Evolutionary conservation across 2,113 vertebrate genomes (phyloP).

Genomic region (Hydrochoerus hydrochaeris): DNA sequence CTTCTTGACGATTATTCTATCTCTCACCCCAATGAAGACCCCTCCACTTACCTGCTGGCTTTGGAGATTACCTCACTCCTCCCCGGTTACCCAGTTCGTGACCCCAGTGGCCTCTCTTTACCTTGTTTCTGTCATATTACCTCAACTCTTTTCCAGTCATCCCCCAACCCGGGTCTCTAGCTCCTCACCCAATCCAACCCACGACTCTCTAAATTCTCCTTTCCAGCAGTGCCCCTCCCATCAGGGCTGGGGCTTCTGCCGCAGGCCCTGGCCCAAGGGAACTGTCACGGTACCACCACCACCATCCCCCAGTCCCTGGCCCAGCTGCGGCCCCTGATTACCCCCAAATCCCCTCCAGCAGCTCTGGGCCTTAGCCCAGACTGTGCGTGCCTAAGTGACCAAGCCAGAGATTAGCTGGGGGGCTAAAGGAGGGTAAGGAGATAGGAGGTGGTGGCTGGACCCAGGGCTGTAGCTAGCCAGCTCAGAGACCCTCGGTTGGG

Average conservation of each 20-base stretch:
- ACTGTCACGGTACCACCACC: background rate
- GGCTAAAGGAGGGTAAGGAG: background rate
- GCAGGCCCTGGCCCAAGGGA: constrained; percentile 35
- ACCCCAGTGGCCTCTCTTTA: background rate
- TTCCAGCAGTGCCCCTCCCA: background rate
- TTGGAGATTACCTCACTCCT: background rate
- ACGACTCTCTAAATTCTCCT: constrained; percentile 1
- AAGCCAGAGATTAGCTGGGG: constrained; percentile 75
- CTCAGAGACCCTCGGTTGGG: background rate
- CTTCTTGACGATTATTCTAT: background rate
- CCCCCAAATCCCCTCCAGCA: constrained; percentile 61
- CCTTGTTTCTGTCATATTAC: background rate
- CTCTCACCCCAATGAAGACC: background rate
- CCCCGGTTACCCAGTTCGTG: background rate
- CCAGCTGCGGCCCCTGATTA: constrained; percentile 74
- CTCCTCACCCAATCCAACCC: background rate
- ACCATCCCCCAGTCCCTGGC: background rate
- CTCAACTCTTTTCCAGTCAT: background rate
- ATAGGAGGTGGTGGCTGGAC: background rate
- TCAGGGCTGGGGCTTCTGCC: background rate
- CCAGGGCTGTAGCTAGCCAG: background rate
- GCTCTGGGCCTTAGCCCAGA: constrained; percentile 37
- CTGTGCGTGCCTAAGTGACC: constrained; percentile 78
- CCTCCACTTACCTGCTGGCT: background rate
- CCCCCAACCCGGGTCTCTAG: background rate